phyloP scores from a whole-genome alignment of 2,797 vertebrate species.

The Sitta carolinensis region DNA sequence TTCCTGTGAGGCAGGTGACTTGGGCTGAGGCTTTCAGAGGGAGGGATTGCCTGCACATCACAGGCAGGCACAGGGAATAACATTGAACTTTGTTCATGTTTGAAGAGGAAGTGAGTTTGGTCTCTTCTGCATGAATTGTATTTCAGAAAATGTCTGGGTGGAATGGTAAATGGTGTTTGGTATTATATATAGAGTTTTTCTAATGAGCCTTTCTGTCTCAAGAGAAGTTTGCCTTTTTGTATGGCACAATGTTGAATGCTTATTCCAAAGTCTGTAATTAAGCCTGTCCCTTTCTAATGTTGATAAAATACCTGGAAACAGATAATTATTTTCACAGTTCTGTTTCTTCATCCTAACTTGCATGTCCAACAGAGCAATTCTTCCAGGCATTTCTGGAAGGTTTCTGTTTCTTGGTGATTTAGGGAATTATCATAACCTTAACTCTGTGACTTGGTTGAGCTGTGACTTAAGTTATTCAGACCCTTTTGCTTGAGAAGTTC shows the following conservation, averaged over 20 bases:
- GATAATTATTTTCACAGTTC: neutral
- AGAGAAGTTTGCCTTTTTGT: neutral
- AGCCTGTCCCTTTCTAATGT: neutral
- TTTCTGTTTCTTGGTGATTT: neutral
- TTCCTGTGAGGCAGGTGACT: neutral
- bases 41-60: neutral
- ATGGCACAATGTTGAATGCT: neutral
- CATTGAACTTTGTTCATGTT: neutral
- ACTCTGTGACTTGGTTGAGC: neutral
- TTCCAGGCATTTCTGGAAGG: neutral
- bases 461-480: neutral
- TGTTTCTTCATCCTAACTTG: neutral
- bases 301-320: neutral
- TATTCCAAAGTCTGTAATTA: neutral
- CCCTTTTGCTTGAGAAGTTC: neutral
- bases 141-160: neutral
- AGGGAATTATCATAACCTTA: neutral
- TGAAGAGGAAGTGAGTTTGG: neutral
- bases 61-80: neutral
- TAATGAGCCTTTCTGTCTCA: neutral
- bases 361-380: neutral
- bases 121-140: neutral
- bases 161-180: neutral
- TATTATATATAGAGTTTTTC: rapidly evolving
- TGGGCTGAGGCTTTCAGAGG: neutral